phyloP scores from a whole-genome alignment of 2,888 invertebrate genomes.

The Hypomecis punctinalis region DNA sequence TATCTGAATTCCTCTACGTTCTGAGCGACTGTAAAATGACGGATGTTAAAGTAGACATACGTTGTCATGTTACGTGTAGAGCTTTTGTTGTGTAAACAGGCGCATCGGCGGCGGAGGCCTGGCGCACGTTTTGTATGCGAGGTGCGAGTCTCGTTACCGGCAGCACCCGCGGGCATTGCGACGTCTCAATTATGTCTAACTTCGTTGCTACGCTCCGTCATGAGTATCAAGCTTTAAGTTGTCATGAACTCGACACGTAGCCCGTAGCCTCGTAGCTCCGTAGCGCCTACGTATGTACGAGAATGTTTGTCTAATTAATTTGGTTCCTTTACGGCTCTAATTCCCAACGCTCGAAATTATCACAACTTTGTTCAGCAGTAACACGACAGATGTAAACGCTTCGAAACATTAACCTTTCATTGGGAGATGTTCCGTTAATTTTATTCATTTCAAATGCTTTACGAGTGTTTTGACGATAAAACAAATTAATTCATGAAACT shows the following conservation, averaged over 20 bases:
- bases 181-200: constrained; percentile 78
- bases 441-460: constrained; percentile 17
- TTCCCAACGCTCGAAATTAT: constrained; percentile 50
- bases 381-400: constrained; percentile 33
- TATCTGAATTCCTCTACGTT: not conserved
- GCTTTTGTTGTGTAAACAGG: constrained; percentile 56
- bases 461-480: constrained; percentile 8
- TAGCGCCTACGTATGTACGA: constrained; percentile 36
- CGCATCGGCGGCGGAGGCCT: constrained; percentile 31
- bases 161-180: constrained; percentile 67
- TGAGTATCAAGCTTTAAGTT: constrained; percentile 61
- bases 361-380: constrained; percentile 54
- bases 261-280: constrained; percentile 28
- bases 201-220: constrained; percentile 70
- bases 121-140: constrained; percentile 65
- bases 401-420: constrained; percentile 26
- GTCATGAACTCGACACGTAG: constrained; percentile 50
- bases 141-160: constrained; percentile 69
- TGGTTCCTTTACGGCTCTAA: constrained; percentile 55
- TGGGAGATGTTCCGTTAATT: constrained; percentile 20
- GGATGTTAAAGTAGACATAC: constrained; percentile 22
- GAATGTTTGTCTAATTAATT: constrained; percentile 67
- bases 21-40: constrained; percentile 22
- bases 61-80: constrained; percentile 11
- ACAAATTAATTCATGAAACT: constrained; percentile 9